phyloP scores from a whole-genome alignment of 2,888 invertebrate genomes.

The Agapetus fuscipes region DNA sequence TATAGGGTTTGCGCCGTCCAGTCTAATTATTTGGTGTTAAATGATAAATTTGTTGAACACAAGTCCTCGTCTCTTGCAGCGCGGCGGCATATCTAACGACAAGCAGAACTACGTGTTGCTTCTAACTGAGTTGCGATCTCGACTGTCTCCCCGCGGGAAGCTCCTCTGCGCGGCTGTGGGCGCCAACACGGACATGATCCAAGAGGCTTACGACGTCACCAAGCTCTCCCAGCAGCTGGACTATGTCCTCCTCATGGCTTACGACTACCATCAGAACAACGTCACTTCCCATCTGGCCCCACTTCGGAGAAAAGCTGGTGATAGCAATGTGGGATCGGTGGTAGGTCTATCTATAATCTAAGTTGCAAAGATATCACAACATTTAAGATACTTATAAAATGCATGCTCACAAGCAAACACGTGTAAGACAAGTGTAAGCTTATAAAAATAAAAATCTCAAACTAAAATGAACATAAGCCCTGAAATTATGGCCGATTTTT shows the following conservation, averaged over 20 bases:
- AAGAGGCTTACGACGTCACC: conserved; percentile 34
- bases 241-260: conserved; percentile 41
- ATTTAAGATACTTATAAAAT: not conserved
- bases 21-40: too few relatives aligned
- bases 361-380: conserved; percentile 14
- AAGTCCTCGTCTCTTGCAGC: conserved; percentile 22
- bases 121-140: conserved; percentile 31
- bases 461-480: too few relatives aligned
- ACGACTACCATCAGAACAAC: conserved; percentile 33
- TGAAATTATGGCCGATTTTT: too few relatives aligned
- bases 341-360: conserved; percentile 13
- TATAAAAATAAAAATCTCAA: too few relatives aligned
- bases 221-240: conserved; percentile 34
- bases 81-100: conserved; percentile 34
- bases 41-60: too few relatives aligned
- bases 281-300: conserved; percentile 35
- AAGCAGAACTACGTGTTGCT: conserved; percentile 33
- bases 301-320: conserved; percentile 24
- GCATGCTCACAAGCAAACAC: too few relatives aligned
- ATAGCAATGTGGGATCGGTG: conserved; percentile 17
- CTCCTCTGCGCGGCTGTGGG: conserved; percentile 39
- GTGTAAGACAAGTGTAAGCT: too few relatives aligned
- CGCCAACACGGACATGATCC: conserved; percentile 27
- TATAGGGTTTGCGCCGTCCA: too few relatives aligned
- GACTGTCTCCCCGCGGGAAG: conserved; percentile 31